A percentile compares a stretch with the other conserved stretches of the same genome.
phyloP scores from a whole-genome alignment of 2,888 invertebrate species.

The Sinelater perroti region DNA sequence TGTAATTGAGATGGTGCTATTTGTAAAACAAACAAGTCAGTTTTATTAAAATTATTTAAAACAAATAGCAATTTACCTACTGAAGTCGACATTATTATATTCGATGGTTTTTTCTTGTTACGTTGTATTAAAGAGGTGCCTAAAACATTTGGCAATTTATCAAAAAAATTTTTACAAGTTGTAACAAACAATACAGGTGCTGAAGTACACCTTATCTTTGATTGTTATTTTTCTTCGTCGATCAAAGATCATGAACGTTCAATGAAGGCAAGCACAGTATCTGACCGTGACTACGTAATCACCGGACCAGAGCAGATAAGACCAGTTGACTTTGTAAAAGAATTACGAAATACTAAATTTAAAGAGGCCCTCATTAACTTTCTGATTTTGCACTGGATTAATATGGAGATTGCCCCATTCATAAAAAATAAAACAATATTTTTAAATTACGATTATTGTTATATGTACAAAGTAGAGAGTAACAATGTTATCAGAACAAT shows the following conservation, averaged over 20 bases:
- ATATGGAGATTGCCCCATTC: constrained; percentile 32
- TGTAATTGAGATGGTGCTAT: constrained; percentile 47
- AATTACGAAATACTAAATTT: constrained; percentile 33
- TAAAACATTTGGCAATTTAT: constrained; percentile 40
- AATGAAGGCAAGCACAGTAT: neutral
- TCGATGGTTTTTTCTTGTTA: constrained; percentile 47
- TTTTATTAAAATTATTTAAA: constrained; percentile 39
- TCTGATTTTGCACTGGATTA: constrained; percentile 32
- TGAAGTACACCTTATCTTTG: constrained; percentile 42
- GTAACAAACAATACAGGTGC: constrained; percentile 35
- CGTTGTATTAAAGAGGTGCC: constrained; percentile 44
- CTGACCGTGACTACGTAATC: neutral
- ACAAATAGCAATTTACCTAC: constrained; percentile 23
- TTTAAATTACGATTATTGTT: no score
- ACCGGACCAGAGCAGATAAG: constrained; percentile 17
- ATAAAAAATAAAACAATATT: no score
- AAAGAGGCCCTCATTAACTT: constrained; percentile 39
- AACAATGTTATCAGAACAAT: no score
- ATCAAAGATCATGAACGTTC: constrained; percentile 21
- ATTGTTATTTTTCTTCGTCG: constrained; percentile 36
- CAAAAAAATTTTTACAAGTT: constrained; percentile 37
- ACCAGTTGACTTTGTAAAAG: constrained; percentile 14
- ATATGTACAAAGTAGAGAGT: no score
- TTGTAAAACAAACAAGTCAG: constrained; percentile 44
- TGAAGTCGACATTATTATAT: constrained; percentile 36